Conservation (phyloP, 2,113 vertebrate species). For the Hippopotamus amphibius region DNA sequence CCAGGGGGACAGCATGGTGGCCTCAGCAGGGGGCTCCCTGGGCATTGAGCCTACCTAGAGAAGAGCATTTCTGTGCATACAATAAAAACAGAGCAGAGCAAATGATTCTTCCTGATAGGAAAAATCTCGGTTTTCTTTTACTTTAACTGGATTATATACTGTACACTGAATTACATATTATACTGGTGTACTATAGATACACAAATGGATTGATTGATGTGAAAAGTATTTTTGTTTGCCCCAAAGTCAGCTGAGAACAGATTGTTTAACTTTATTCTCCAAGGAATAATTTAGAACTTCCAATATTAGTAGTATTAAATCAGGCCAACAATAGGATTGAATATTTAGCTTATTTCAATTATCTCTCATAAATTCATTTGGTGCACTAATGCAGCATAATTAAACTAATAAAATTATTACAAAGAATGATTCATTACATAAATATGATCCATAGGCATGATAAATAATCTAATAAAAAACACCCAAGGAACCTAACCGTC, state of each 20-base stretch:
- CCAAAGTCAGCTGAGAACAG: constrained; percentile 33
- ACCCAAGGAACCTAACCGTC: neutral
- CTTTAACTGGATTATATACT: constrained; percentile 39
- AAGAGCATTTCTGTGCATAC: neutral
- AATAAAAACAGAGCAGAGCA: neutral
- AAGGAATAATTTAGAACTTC: constrained; percentile 59
- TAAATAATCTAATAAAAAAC: constrained; percentile 63
- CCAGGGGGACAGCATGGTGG: neutral
- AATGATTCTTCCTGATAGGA: constrained; percentile 48
- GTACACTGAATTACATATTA: neutral
- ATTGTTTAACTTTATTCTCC: constrained; percentile 56
- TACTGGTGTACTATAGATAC: neutral
- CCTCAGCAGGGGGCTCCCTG: neutral
- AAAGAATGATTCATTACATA: constrained; percentile 54
- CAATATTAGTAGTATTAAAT: constrained; percentile 67
- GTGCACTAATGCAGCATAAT: constrained; percentile 30
- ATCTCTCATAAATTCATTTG: constrained; percentile 66
- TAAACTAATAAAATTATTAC: constrained; percentile 62
- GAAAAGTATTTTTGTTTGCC: constrained; percentile 56
- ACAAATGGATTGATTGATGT: neutral
- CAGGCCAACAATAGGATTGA: neutral
- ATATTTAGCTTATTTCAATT: constrained; percentile 46
- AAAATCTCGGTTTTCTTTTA: constrained; percentile 41
- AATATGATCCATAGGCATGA: constrained; percentile 52
- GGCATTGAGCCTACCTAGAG: neutral